These are phyloP conservation scores for Brachymystax lenok DNA, from an alignment of 2,797 vertebrate genomes.

Conservation along the genomic window DNA sequence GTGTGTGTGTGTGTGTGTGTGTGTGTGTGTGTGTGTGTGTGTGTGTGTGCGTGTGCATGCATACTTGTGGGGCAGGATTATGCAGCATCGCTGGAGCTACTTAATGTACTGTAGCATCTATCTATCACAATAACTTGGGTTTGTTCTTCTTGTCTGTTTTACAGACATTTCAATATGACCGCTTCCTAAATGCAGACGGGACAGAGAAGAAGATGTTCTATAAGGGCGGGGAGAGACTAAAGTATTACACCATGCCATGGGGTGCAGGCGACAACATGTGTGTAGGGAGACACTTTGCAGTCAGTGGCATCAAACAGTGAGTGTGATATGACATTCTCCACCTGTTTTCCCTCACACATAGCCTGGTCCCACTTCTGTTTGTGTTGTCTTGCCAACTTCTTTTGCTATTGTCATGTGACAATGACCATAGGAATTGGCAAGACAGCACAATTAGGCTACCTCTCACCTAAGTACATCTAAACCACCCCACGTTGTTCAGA, in stretches of 20 bases:
- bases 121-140: neutral
- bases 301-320: constrained; percentile 83
- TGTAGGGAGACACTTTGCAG: constrained; percentile 84
- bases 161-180: constrained; percentile 83
- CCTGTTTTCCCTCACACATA: neutral
- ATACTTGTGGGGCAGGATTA: too few relatives aligned
- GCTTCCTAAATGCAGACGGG: constrained; percentile 81
- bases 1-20: neutral
- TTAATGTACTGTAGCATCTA: neutral
- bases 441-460: neutral
- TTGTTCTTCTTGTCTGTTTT: constrained; percentile 1
- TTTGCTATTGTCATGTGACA: neutral
- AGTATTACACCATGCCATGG: constrained; percentile 89
- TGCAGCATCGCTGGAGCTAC: neutral
- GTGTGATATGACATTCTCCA: constrained; percentile 37
- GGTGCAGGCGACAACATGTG: constrained; percentile 85
- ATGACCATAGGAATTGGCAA: neutral
- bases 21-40: too few relatives aligned
- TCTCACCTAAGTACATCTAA: neutral
- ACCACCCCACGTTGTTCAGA: neutral
- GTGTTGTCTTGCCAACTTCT: neutral
- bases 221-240: constrained; percentile 78
- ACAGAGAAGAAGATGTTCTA: constrained; percentile 81
- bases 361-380: neutral
- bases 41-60: too few relatives aligned